phyloP scores from a whole-genome alignment of 2,888 invertebrate genomes.

The Agrotis puta region DNA sequence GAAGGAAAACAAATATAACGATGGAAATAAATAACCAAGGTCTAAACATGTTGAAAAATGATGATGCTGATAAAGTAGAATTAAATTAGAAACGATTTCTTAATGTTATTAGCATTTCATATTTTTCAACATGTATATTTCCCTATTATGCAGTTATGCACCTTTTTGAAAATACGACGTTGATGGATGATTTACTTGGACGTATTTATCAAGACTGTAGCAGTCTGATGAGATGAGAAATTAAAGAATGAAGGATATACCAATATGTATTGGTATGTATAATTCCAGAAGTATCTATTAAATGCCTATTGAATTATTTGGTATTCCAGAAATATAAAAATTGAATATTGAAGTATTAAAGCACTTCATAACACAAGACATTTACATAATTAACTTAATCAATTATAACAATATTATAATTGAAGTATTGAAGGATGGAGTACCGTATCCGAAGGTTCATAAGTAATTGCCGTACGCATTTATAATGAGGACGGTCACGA shows the following conservation, averaged over 20 bases:
- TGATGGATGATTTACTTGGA: conserved; percentile 4
- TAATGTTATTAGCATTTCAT: neutral
- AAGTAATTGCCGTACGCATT: conserved; percentile 37
- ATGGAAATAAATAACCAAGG: too few relatives aligned
- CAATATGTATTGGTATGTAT: neutral
- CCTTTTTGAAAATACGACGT: neutral
- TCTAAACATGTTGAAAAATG: neutral
- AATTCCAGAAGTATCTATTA: neutral
- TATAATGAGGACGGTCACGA: conserved; percentile 36
- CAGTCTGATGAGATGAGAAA: neutral
- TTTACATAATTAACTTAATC: conserved; percentile 13
- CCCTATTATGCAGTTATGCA: neutral
- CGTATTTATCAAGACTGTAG: neutral
- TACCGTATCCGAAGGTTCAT: conserved; percentile 14
- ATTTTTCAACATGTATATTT: neutral
- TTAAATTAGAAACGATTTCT: conserved; percentile 6
- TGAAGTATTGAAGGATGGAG: conserved; percentile 14
- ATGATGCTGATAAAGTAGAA: conserved; percentile 7
- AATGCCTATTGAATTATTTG: too few relatives aligned
- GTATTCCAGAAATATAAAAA: too few relatives aligned
- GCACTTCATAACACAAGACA: neutral
- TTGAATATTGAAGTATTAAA: neutral
- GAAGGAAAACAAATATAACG: neutral
- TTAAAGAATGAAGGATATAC: neutral
- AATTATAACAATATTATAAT: conserved; percentile 16